Evolutionary conservation across 2,888 invertebrate genomes (phyloP).

Genomic region (Andrena marginata): DNA sequence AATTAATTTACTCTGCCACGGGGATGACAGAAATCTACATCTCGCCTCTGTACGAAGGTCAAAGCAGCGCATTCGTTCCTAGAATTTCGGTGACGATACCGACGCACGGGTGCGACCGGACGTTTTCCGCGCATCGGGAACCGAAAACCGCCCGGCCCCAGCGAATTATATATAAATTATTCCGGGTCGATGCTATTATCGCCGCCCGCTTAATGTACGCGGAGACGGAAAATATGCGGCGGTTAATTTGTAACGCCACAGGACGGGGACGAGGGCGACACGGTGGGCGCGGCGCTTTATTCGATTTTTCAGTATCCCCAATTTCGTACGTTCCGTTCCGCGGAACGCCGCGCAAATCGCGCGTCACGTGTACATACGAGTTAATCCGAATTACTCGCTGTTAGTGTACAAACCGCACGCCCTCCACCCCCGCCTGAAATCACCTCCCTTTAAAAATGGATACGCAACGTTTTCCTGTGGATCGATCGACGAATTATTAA

Average conservation of each 20-base stretch:
- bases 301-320: constrained; percentile 59
- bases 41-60: not conserved
- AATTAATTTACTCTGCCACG: constrained; percentile 33
- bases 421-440: not conserved
- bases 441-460: constrained; percentile 9
- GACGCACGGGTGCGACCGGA: not conserved
- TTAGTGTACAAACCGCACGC: constrained; percentile 21
- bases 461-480: not conserved
- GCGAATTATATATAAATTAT: constrained; percentile 65
- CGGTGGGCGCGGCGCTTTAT: constrained; percentile 28
- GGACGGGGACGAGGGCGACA: constrained; percentile 8
- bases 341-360: constrained; percentile 33
- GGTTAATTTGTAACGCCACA: constrained; percentile 70
- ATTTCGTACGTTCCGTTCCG: constrained; percentile 24
- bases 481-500: constrained; percentile 18
- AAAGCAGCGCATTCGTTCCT: not conserved
- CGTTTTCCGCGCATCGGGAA: constrained; percentile 21
- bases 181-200: constrained; percentile 55
- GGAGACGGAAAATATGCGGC: constrained; percentile 66
- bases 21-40: not conserved
- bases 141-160: constrained; percentile 5
- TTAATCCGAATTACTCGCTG: constrained; percentile 53
- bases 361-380: constrained; percentile 33
- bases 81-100: not conserved
- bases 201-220: constrained; percentile 53